Base-by-base conservation (phyloP, 2,888 invertebrate genomes). In the Yponomeuta plumbellus region DNA sequence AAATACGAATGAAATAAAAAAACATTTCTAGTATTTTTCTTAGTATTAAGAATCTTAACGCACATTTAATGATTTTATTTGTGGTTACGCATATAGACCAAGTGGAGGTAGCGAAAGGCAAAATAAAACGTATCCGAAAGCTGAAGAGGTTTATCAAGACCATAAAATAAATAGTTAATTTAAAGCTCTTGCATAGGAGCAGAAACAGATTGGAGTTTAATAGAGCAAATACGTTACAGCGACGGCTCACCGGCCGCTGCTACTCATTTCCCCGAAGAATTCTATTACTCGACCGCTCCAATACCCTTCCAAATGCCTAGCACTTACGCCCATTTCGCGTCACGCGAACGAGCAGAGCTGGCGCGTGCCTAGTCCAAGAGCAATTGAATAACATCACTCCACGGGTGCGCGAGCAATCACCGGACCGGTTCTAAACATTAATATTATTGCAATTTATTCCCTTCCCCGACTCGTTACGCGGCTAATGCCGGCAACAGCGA, bases 401-500 rank as follows among this genome's bases (percentile, higher is more conserved):
- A 65, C 39, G 61, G 52, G 34, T 67, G 57, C 64, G n/a, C 61
- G 75, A 73, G 79, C 79, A 84, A 85, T 85, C 84, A 80, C 71
- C 66, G 68, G 68, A 70, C 70, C 70, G 82, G 82, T 85, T 81
- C 78, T 74, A 75, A 80, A 74, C 77, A 81, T 83, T 81, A 83
- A 81, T 82, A 81, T 75, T 79, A 83, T 85, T 81, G 84, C 85
- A 84, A 85, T 85, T 83, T 85, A 82, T 84, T 80, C 79, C 17
- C 17, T 52, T 17, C 44, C 74, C 75, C 71, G 73, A 74, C 75
- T 76, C 74, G 75, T 73, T 75, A 75, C 73, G 76, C 81, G 82
- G 40, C 59, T 65, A 65, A 65, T 59, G 59, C 59, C 40, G 64
- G 56, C 11, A 21, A 58, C n/a, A 57, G 20, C 65, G 58, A 65